Percentiles rank a stretch among this genome's conserved stretches.
phyloP scores from a whole-genome alignment of 2,888 invertebrate species.

The Limnephilus lunatus region DNA sequence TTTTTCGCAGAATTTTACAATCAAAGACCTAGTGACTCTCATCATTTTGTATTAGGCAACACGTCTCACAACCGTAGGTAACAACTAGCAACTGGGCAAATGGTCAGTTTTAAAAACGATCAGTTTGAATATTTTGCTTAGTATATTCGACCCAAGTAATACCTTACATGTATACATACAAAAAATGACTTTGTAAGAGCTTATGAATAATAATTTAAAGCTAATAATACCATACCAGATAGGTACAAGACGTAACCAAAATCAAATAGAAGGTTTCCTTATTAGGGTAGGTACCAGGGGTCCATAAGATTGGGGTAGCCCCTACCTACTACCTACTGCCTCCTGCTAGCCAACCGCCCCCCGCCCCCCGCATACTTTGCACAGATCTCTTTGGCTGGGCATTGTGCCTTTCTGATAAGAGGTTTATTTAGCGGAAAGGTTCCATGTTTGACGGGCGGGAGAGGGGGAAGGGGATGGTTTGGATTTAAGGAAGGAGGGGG shows the following conservation, averaged over 20 bases:
- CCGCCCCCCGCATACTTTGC: slow-evolving; percentile 37
- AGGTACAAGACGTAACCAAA: not conserved
- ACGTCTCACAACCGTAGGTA: no score
- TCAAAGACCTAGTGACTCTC: no score
- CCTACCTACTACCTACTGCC: not conserved
- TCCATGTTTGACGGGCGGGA: slow-evolving; percentile 59
- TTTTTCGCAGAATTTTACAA: no score
- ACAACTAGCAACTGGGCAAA: no score
- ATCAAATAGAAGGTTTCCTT: slow-evolving; percentile 6
- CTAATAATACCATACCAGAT: not conserved
- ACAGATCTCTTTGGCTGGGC: slow-evolving; percentile 63
- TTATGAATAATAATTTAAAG: not conserved
- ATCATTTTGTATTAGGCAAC: no score
- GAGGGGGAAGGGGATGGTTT: slow-evolving; percentile 2
- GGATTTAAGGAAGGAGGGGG: slow-evolving; percentile 35
- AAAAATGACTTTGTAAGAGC: no score
- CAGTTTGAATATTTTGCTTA: no score
- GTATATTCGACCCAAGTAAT: no score
- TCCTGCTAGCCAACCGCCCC: not conserved
- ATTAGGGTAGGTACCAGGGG: slow-evolving; percentile 27
- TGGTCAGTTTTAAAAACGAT: no score
- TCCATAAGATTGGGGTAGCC: slow-evolving; percentile 22
- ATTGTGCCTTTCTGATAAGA: slow-evolving; percentile 66
- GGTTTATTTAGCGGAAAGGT: slow-evolving; percentile 67
- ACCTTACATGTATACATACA: no score